Base-by-base conservation (phyloP, 2,888 invertebrate genomes). In the Caenorhabditis becei region DNA sequence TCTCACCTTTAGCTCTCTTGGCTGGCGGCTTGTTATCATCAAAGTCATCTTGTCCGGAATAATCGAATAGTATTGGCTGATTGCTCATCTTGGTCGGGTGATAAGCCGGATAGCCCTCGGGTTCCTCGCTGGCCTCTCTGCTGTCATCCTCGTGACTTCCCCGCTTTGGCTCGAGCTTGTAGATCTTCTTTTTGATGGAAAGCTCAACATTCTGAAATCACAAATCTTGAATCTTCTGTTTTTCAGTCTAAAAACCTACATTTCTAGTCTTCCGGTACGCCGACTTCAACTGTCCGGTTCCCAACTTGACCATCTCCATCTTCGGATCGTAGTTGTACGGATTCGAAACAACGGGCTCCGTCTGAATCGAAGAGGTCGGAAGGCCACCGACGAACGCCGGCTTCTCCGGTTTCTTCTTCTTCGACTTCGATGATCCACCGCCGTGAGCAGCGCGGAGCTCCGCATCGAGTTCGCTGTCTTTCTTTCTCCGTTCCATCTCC, bases 301-400 rank as follows among this genome's bases (percentile, higher is more conserved):
- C 87, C 10, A 87, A 44, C 41, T 83, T 75, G 56, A 82, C 71
- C 63, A 87, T 86, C 47, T 86, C 85, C 69, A 74, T 75, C 49
- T 75, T 81, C 32, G 87, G 87, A 79, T 87, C 85, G 56, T 81
- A 87, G 61, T 85, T 84, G 65, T 87, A 87, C 7, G 83, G 83
- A 70, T 87, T 87, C 10, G 80, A 59, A n/a, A 77, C 80, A 2
- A 71, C 80, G 2, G 83, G 77, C 11, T 80, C 85, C 23, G 54
- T 70, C 59, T 80, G 63, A 53, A 83, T 78, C 1, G 83, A 67
- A 24, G 78, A 49, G 7, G 80, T 67, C 7, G 85, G 85, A 1
- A 83, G 54, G 4, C 85, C 85, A 14, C 83, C 85, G 20, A 80
- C 83, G 56, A 67, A 83, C 37, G 69, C 63, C 14, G 83, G 83